Evolutionary conservation across 2,797 vertebrate genomes (phyloP).

Genomic region (Scyliorhinus canicula): DNA sequence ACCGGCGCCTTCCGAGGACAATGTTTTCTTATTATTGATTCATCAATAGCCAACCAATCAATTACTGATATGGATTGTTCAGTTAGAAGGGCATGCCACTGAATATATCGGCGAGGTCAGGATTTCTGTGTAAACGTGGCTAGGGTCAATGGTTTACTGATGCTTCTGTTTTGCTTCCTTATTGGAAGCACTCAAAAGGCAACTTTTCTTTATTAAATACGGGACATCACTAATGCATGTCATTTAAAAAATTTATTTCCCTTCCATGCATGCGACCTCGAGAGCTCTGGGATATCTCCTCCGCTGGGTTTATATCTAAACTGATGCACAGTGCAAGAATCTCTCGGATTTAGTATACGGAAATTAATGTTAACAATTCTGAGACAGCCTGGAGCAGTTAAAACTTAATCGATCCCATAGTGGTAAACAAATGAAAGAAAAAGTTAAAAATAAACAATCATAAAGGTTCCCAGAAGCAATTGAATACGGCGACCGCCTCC

Average conservation of each 20-base stretch:
- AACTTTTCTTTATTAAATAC: conserved; percentile 34
- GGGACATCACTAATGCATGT: conserved; percentile 14
- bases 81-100: conserved; percentile 1
- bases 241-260: conserved; percentile 17
- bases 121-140: background rate
- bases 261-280: background rate
- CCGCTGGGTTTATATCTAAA: background rate
- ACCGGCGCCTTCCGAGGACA: background rate
- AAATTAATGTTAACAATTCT: background rate
- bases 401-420: background rate
- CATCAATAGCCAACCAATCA: conserved; percentile 29
- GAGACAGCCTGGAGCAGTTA: background rate
- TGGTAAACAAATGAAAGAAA: background rate
- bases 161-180: conserved; percentile 22
- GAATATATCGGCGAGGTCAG: conserved; percentile 34
- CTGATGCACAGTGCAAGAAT: background rate
- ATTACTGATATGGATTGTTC: conserved; percentile 34
- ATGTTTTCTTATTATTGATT: conserved; percentile 25
- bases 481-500: background rate
- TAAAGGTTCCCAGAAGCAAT: background rate
- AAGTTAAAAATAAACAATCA: background rate
- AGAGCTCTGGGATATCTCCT: background rate
- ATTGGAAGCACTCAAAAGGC: conserved; percentile 32
- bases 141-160: conserved; percentile 24
- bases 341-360: background rate